Conservation (phyloP, 2,113 vertebrate genomes). For the Chascanopsetta lugubris region DNA sequence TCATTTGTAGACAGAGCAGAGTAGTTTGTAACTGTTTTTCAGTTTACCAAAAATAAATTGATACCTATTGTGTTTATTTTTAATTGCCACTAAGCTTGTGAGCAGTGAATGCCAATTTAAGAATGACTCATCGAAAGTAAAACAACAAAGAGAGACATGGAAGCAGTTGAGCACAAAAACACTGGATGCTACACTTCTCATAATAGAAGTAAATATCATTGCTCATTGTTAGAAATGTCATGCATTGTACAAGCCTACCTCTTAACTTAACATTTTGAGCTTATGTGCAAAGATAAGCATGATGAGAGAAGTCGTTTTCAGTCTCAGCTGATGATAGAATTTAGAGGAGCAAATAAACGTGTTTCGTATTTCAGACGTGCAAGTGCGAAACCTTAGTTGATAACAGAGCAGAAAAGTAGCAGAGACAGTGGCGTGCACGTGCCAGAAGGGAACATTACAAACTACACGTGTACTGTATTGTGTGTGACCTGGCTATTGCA, state of each 20-base stretch:
- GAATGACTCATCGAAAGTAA: neutral
- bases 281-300: neutral
- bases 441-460: neutral
- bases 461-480: neutral
- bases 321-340: too few relatives aligned
- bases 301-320: too few relatives aligned
- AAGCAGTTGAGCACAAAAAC: slow-evolving; percentile 1
- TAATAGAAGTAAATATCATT: neutral
- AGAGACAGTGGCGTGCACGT: neutral
- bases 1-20: neutral
- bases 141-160: neutral
- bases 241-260: neutral
- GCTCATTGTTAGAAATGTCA: neutral
- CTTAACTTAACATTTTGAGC: neutral
- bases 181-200: neutral
- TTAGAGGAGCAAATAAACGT: too few relatives aligned
- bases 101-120: neutral
- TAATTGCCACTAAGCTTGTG: neutral
- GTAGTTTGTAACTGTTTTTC: neutral
- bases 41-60: slow-evolving; percentile 18
- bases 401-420: too few relatives aligned
- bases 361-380: too few relatives aligned
- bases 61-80: neutral
- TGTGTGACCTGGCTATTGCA: neutral
- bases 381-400: too few relatives aligned